phyloP scores from a whole-genome alignment of 1,140 invertebrate species.

The Pseudomyrmex pallidus region DNA sequence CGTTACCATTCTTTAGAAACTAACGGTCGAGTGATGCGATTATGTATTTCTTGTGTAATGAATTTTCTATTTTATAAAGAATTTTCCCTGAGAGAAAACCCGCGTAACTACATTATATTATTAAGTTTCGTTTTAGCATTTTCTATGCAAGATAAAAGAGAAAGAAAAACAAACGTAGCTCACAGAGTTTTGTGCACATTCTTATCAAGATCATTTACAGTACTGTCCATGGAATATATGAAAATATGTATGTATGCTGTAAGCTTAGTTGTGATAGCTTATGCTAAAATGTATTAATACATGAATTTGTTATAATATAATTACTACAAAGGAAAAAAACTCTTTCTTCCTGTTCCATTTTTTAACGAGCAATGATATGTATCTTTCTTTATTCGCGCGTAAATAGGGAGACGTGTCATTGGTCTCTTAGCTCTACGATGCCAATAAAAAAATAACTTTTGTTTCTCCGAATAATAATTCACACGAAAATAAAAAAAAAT shows the following conservation, averaged over 20 bases:
- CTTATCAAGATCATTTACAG: constrained; percentile 35
- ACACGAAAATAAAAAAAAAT: neutral
- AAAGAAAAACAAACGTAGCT: constrained; percentile 5
- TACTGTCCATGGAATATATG: constrained; percentile 53
- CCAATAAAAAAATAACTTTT: constrained; percentile 4
- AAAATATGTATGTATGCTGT: constrained; percentile 52
- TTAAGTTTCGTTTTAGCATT: constrained; percentile 47
- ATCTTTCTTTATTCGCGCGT: constrained; percentile 9
- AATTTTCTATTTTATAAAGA: constrained; percentile 24
- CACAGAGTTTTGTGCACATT: constrained; percentile 56
- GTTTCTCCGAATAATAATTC: neutral
- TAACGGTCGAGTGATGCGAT: constrained; percentile 23
- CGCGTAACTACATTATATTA: constrained; percentile 18
- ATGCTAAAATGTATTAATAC: constrained; percentile 54
- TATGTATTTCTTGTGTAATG: constrained; percentile 37
- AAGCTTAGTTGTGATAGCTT: constrained; percentile 59
- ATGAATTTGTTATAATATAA: constrained; percentile 49
- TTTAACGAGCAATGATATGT: constrained; percentile 19
- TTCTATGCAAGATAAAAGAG: constrained; percentile 24
- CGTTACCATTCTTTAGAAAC: constrained; percentile 44
- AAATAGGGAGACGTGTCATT: neutral
- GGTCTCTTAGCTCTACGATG: neutral
- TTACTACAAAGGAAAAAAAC: constrained; percentile 41
- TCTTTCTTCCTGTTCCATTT: constrained; percentile 40
- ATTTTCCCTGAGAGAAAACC: constrained; percentile 2